These are phyloP conservation scores for Crotalus adamanteus DNA, from an alignment of 2,797 vertebrate genomes.

Conservation along the genomic window DNA sequence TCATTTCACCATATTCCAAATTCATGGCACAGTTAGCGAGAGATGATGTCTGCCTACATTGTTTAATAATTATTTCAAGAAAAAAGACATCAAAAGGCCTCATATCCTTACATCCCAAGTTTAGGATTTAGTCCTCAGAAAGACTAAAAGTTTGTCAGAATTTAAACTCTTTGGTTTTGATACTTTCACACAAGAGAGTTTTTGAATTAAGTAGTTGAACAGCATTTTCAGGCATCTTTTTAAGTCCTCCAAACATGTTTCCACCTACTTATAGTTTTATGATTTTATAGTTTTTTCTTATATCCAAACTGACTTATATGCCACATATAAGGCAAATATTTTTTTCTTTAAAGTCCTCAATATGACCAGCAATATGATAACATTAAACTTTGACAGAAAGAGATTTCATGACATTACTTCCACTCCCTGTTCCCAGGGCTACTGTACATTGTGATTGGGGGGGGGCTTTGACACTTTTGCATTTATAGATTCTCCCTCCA, in stretches of 20 bases:
- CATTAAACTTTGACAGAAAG: background rate
- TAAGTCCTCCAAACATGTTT: background rate
- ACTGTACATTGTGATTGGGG: background rate
- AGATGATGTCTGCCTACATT: background rate
- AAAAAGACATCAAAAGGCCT: background rate
- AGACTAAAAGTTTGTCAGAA: background rate
- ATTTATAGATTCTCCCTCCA: background rate
- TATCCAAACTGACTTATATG: background rate
- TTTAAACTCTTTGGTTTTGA: background rate
- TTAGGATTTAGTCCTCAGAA: slow-evolving; percentile 14
- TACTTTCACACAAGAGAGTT: slow-evolving; percentile 5
- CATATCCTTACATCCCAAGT: background rate
- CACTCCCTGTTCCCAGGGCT: background rate
- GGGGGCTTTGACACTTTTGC: background rate
- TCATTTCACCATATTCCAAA: background rate
- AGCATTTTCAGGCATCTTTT: background rate
- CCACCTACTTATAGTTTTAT: background rate
- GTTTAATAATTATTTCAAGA: background rate
- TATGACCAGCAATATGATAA: background rate
- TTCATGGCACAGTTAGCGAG: background rate
- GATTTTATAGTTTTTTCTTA: too few species aligned
- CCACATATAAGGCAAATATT: background rate
- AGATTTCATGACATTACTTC: background rate
- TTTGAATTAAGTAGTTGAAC: background rate
- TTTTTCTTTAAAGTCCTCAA: background rate